Conservation (phyloP, 64 coral and sea anemone species). For the Actinia equina region DNA sequence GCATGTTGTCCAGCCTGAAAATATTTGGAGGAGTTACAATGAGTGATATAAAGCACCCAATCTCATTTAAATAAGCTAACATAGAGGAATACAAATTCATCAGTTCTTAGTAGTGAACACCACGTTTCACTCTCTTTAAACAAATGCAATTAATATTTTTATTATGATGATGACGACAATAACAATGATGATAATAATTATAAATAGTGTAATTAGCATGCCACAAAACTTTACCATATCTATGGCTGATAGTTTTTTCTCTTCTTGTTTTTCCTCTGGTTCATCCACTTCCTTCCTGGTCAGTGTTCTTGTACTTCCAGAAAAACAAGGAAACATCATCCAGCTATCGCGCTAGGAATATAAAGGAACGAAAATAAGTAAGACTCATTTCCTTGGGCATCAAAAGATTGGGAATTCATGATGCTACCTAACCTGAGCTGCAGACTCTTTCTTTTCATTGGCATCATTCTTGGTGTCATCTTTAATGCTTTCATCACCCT, state of each 20-base stretch:
- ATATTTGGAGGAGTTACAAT: not conserved
- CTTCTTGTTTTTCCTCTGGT: conserved; percentile 2
- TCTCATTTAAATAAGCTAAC: too few relatives aligned
- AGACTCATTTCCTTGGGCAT: not conserved
- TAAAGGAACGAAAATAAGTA: not conserved
- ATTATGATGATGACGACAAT: not conserved
- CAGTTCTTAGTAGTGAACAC: too few relatives aligned
- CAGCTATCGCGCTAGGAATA: conserved; percentile 69
- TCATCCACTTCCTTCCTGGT: conserved; percentile 19
- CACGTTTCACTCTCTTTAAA: too few relatives aligned
- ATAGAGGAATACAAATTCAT: too few relatives aligned
- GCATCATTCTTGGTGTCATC: not conserved
- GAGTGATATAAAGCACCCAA: too few relatives aligned
- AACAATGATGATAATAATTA: not conserved
- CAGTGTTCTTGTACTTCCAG: conserved; percentile 24
- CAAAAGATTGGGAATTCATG: not conserved
- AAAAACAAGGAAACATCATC: conserved; percentile 77
- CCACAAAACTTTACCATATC: conserved; percentile 61
- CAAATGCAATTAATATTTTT: too few relatives aligned
- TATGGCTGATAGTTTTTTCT: conserved; percentile 53
- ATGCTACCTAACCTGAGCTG: not conserved
- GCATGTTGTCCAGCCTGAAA: conserved; percentile 81
- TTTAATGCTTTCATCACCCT: not conserved
- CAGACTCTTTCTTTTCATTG: not conserved
- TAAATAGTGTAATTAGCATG: not conserved